Conservation (phyloP, 2,888 invertebrate species). For the Rhamphomyia laevipes region DNA sequence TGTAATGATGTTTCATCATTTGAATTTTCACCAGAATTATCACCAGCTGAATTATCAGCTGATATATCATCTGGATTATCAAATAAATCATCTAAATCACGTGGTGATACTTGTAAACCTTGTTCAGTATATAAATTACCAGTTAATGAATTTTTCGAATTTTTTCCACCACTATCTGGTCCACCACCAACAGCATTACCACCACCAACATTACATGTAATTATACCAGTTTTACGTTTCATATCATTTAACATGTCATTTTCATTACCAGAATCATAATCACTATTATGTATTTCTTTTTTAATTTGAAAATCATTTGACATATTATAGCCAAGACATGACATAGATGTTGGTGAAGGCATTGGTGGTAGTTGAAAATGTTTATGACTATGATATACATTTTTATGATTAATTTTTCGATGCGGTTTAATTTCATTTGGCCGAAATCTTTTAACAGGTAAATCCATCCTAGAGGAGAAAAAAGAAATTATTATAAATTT, state of each 20-base stretch:
- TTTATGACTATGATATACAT: conserved; percentile 52
- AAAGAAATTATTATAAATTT: background rate
- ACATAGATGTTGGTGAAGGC: conserved; percentile 32
- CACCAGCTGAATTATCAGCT: conserved; percentile 34
- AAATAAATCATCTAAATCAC: conserved; percentile 90
- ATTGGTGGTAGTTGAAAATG: conserved; percentile 39
- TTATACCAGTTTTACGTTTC: conserved; percentile 10
- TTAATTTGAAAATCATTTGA: conserved; percentile 19
- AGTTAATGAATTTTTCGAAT: conserved; percentile 28
- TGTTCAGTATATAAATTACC: conserved; percentile 68
- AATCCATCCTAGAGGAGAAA: conserved; percentile 56
- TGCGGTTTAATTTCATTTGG: conserved; percentile 40
- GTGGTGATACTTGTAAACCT: conserved; percentile 76
- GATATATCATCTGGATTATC: conserved; percentile 62
- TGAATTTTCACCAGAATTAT: conserved; percentile 74
- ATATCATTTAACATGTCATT: conserved; percentile 7
- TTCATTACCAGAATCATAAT: conserved; percentile 26
- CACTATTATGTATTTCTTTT: conserved; percentile 15
- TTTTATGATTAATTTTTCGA: conserved; percentile 33
- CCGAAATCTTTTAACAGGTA: conserved; percentile 83
- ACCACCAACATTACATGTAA: conserved; percentile 9
- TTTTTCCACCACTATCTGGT: conserved; percentile 32
- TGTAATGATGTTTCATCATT: conserved; percentile 71
- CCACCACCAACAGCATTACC: conserved; percentile 24
- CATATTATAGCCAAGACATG: background rate